These are phyloP conservation scores for Tenthredo scrophulariae DNA, from an alignment of 2,888 invertebrate species.

Conservation along the genomic window DNA sequence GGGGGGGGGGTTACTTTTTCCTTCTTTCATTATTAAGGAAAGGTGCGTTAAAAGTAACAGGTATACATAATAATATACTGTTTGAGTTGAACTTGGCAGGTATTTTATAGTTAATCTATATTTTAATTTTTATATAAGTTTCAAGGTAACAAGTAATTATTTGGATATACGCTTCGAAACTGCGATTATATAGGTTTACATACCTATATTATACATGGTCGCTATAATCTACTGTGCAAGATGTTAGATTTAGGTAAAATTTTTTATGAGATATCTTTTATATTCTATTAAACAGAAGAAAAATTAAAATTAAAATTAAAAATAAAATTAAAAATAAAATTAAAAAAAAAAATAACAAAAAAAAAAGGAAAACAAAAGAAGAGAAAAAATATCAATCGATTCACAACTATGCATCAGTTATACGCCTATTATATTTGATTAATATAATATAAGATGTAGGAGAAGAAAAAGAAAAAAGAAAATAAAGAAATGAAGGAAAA, in stretches of 20 bases:
- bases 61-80: conserved; percentile 27
- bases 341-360: too few species aligned
- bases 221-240: conserved; percentile 61
- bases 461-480: neutral
- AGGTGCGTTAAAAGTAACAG: conserved; percentile 43
- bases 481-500: neutral
- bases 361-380: neutral
- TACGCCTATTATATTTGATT: conserved; percentile 15
- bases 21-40: conserved; percentile 35
- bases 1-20: neutral
- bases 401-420: neutral
- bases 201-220: conserved; percentile 53
- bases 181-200: neutral
- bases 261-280: conserved; percentile 52
- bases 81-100: conserved; percentile 46
- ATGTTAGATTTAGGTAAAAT: conserved; percentile 61
- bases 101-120: conserved; percentile 3
- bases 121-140: neutral
- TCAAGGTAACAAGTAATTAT: conserved; percentile 35
- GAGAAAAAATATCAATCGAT: conserved; percentile 1
- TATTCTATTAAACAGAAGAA: conserved; percentile 18
- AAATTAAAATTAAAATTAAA: neutral
- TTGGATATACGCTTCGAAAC: conserved; percentile 29
- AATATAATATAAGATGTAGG: neutral
- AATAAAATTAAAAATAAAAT: neutral